Evolutionary conservation across 2,888 invertebrate species (phyloP).

Genomic region (Hermaeophaga mercurialis): DNA sequence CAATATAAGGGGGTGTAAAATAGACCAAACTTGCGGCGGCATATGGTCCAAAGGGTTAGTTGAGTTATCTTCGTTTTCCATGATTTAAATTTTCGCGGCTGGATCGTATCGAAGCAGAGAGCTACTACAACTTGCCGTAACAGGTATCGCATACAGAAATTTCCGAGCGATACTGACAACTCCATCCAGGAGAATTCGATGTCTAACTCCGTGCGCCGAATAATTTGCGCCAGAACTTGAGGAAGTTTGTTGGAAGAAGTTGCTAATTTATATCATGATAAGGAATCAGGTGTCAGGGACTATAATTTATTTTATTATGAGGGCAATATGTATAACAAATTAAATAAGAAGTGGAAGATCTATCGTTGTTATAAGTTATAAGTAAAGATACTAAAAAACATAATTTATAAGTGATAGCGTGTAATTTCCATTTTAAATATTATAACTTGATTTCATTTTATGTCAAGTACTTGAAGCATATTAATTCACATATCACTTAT

Average conservation of each 20-base stretch:
- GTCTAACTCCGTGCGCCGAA: neutral
- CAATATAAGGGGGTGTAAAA: slow-evolving; percentile 48
- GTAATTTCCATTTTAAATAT: too few relatives aligned
- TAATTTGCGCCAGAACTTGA: neutral
- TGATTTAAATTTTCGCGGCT: slow-evolving; percentile 8
- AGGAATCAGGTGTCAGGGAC: neutral
- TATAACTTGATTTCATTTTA: too few relatives aligned
- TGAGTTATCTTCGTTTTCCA: slow-evolving; percentile 16
- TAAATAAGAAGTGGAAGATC: too few relatives aligned
- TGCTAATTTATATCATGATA: neutral
- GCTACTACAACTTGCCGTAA: neutral
- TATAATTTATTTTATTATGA: neutral
- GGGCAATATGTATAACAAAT: neutral
- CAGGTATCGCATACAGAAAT: neutral
- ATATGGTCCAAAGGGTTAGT: slow-evolving; percentile 39
- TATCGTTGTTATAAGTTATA: too few relatives aligned
- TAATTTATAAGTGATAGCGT: too few relatives aligned
- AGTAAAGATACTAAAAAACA: too few relatives aligned
- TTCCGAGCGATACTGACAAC: slow-evolving; percentile 6
- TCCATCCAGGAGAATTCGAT: neutral
- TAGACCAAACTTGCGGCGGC: slow-evolving; percentile 47
- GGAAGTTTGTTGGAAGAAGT: neutral
- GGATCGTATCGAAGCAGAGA: neutral
- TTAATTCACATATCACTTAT: too few relatives aligned
- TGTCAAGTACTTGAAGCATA: too few relatives aligned